A percentile compares a stretch with the other conserved stretches of the same genome.
Evolutionary conservation across 2,113 vertebrate species (phyloP).

Genomic region (Osmerus mordax): DNA sequence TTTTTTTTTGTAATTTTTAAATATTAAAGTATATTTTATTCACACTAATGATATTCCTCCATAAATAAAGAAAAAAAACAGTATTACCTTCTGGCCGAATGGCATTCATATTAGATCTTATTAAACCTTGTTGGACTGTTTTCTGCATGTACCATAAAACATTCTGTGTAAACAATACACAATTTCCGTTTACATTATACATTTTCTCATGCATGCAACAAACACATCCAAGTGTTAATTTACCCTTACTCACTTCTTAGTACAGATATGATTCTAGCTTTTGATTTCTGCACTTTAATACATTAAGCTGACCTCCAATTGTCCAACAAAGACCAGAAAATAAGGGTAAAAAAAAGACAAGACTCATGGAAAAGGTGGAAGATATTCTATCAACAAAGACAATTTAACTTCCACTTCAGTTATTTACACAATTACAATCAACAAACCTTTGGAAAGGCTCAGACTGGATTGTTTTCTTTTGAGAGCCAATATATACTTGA

Average conservation of each 20-base stretch:
- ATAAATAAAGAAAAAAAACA: too few relatives aligned
- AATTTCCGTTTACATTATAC: too few relatives aligned
- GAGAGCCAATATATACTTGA: conserved; percentile 29
- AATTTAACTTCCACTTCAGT: conserved; percentile 50
- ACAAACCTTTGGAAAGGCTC: conserved; percentile 50
- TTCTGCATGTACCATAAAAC: too few relatives aligned
- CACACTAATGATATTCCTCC: background rate
- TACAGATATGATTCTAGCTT: too few relatives aligned
- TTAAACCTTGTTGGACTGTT: too few relatives aligned
- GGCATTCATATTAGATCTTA: too few relatives aligned
- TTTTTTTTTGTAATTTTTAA: background rate
- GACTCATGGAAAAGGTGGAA: conserved; percentile 19
- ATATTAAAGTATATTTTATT: background rate
- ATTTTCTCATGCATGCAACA: too few relatives aligned
- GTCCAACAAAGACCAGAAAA: conserved; percentile 51
- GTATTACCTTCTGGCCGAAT: too few relatives aligned
- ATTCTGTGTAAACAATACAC: too few relatives aligned
- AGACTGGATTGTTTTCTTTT: conserved; percentile 40
- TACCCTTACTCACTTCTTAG: too few relatives aligned
- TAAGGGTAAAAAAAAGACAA: conserved; percentile 51
- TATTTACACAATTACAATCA: conserved; percentile 70
- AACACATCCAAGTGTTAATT: too few relatives aligned
- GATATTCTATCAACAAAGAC: conserved; percentile 49
- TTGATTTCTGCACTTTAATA: too few relatives aligned
- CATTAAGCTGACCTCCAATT: conserved; percentile 44